Evolutionary conservation across 2,888 invertebrate genomes (phyloP).

Genomic region (Drosophila algonquin): DNA sequence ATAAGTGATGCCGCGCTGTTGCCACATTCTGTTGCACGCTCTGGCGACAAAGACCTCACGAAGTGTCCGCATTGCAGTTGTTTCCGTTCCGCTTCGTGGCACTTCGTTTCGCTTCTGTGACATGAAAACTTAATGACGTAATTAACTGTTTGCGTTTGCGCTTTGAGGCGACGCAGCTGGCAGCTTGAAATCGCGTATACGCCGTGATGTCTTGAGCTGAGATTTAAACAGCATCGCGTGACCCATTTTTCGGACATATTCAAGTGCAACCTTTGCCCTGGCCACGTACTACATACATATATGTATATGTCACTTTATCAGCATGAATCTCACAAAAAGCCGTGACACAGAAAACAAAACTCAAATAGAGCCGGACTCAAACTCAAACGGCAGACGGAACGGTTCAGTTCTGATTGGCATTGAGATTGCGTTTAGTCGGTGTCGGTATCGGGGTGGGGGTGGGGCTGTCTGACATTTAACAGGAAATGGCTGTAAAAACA

Average conservation of each 20-base stretch:
- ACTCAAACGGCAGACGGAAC: constrained; percentile 27
- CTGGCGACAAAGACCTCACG: constrained; percentile 70
- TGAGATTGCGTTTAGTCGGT: constrained; percentile 23
- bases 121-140: constrained; percentile 77
- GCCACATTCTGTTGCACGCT: constrained; percentile 19
- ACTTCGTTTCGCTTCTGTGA: constrained; percentile 42
- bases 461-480: constrained; percentile 39
- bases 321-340: constrained; percentile 54
- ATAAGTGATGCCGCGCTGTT: constrained; percentile 64
- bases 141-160: constrained; percentile 76
- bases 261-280: constrained; percentile 24
- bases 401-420: constrained; percentile 19
- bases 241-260: constrained; percentile 44
- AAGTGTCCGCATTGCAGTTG: constrained; percentile 75
- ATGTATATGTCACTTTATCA: constrained; percentile 47
- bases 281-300: constrained; percentile 4
- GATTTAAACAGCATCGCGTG: constrained; percentile 50
- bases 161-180: constrained; percentile 53
- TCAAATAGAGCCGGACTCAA: constrained; percentile 36
- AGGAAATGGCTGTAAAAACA: constrained; percentile 73
- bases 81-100: constrained; percentile 53
- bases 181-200: constrained; percentile 59
- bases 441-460: neutral
- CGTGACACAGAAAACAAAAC: constrained; percentile 53
- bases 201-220: constrained; percentile 25